Evolutionary conservation across 2,888 invertebrate species (phyloP), one percentile per base, ranked within the genome.

Genomic region (Pseudococcus jackbeardsleyi): DNA sequence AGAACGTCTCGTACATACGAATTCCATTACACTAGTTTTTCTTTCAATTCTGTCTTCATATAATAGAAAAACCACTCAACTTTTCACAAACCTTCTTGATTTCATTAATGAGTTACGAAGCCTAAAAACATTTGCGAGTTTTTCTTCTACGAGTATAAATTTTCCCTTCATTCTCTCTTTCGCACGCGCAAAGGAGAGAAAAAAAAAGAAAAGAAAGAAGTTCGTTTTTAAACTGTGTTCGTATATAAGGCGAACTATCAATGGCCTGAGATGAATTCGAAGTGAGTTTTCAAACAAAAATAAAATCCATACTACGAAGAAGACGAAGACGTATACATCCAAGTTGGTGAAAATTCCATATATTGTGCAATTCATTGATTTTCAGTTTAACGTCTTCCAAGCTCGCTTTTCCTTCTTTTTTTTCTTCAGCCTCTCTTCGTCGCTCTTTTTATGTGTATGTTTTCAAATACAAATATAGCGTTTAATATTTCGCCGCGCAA

Each of bases 401-500:
- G 50, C 50, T 50, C 50, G 17, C 50, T 50, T 50, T 50, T 50
- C 50, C 50, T 50, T 50, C 50, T 50, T 50, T 50, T 50, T 50
- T 50, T 50, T 50, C 26, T 33, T 3, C 26, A 33, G 26, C 26
- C 26, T 33, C 1, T 33, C 26, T 33, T 3, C 3, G 26, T 33
- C 26, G 26, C 26, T 33, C 26, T 33, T 33, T 33, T 33, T 33
- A 33, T 33, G 26, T 33, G 26, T 50, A 50, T 50, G 50, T 17
- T 50, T 50, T 50, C 50, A 50, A 50, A 50, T 15, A 50, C 50
- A 50, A 19, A 68, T 26, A 68, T 68, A 68, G 19, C 68, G 68
- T 68, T 68, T 68, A 68, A 68, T 50, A 68, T 68, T 68, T 68
- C 68, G 68, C 26, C 68, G 50, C 50, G 50, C 50, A 50, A 50